Evolutionary conservation across 2,113 vertebrate species (phyloP), one percentile per base, ranked within the genome.

Genomic region (Uria lomvia): DNA sequence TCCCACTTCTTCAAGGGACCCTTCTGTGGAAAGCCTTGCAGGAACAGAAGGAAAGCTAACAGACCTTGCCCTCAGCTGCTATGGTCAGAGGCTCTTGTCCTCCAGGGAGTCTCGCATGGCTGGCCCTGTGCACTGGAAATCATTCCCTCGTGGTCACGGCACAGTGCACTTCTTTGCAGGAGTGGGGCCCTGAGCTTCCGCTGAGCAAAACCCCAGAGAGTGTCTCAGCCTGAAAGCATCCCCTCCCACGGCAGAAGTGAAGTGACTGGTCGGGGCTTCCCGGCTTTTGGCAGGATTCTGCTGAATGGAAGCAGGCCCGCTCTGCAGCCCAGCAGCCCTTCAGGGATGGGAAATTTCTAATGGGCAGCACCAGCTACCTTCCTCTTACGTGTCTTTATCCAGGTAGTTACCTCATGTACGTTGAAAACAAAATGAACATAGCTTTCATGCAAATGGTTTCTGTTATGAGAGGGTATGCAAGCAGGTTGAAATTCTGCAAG

Each of bases 201-300:
- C 87, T 73, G 27, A 6, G 56, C 92, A 68, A 90, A 94, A 60
- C 36, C 93, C 92, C 59, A 65, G 7, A 5, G 84, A 40, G 32
- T 12, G 72, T 36, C 91, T 96, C 91, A 95, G 86, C 92, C 91
- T 4, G 86, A 95, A 94, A 95, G 45, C 91, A 40, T 86, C 74
- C 62, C 94, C 89, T 91, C 95, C 96, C 96, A 97, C 92, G 36
- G 94, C 45, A 29, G 83, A 18, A 45, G 30, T 0, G 42, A 91
- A 95, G 87, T 91, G 94, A 94, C 91, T 94, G 91, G 12, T 16
- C 0, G 91, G 92, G 95, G 91, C 80, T 97, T 50, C 89, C 96
- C 95, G 23, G 82, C 78, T 85, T 80, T 73, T 50, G 49, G 82
- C 49, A 88, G 91, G 88, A 85, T 95, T 86, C 71, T 79, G 80